Base-by-base conservation (phyloP, 2,797 vertebrate species). In the Choloepus didactylus region DNA sequence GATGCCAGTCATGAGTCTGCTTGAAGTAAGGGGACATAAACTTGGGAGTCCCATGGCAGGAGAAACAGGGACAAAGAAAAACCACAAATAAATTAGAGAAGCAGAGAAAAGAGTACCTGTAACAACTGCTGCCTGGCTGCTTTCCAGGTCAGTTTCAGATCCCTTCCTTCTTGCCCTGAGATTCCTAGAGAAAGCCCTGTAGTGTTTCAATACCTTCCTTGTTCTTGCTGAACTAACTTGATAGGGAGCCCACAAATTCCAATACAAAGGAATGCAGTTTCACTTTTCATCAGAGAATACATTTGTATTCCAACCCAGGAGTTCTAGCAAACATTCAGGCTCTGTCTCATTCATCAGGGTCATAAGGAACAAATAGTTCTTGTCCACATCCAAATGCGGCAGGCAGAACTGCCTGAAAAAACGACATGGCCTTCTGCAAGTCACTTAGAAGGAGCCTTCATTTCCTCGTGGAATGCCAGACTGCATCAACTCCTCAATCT, bases 401-500 rank as follows among this genome's bases (percentile, higher is more conserved):
- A 9, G 82, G 76, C 67, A 89, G 84, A 41, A 38, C 38, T 41
- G 21, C 41, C 19, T 62, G 83, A 76, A 66, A 51, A 31, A 73
- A 60, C 27, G 12, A 38, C 1, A 0, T 69, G 44, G 67, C 19
- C 54, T 82, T 69, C 69, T 79, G 21, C 27, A 72, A 31, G 31
- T 79, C 51, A 88, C 62, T 62, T 83, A 60, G 62, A 62, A 72
- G 7, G n/a, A 60, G 56, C 31, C 31, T 86, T 81, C 21, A 25
- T 15, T 41, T 62, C 89, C 64, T 80, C 76, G 41, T 16, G 44
- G 49, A 92, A 93, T 80, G 70, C 31, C 64, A 79, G 29, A 60
- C 35, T 41, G 38, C 41, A 38, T 86, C 91, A 95, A 70, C 51
- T 69, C 51, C 83, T 82, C 44, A 91, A 87, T 86, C n/a, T 75